Conservation (phyloP, 2,888 invertebrate genomes). For the Parnassius orleans region DNA sequence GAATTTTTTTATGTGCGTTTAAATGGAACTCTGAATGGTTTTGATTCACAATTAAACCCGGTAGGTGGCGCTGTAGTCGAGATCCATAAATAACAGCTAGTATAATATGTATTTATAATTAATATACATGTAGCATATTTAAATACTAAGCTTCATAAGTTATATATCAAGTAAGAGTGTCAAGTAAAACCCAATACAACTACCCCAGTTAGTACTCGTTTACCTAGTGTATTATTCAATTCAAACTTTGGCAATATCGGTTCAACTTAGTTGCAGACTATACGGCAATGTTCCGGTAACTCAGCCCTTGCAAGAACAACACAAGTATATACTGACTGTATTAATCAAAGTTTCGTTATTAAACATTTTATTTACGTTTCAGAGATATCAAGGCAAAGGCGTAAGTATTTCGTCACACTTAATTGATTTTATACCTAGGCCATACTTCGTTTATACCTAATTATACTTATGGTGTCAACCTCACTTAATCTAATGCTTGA, state of each 20-base stretch:
- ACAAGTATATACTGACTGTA: not conserved
- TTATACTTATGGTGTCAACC: too few relatives aligned
- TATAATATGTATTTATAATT: too few relatives aligned
- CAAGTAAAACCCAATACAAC: slow-evolving; percentile 2
- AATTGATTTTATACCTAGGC: not conserved
- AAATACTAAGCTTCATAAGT: not conserved
- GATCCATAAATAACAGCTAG: too few relatives aligned
- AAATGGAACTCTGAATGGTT: too few relatives aligned
- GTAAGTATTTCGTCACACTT: slow-evolving; percentile 28
- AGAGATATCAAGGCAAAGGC: slow-evolving; percentile 35
- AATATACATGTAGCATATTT: too few relatives aligned
- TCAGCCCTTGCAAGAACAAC: not conserved
- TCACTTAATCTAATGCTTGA: too few relatives aligned
- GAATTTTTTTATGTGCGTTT: too few relatives aligned
- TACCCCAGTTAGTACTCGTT: not conserved
- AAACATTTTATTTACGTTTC: slow-evolving; percentile 13
- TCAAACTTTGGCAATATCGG: slow-evolving; percentile 15
- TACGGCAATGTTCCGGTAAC: not conserved
- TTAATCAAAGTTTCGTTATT: not conserved
- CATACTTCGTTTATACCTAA: too few relatives aligned
- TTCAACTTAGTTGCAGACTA: slow-evolving; percentile 5
- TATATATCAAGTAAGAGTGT: not conserved
- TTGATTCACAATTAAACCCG: too few relatives aligned
- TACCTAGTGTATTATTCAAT: slow-evolving; percentile 16
- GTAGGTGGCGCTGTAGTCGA: too few relatives aligned